Evolutionary conservation across 2,888 invertebrate species (phyloP), one percentile per base, ranked within the genome.

Genomic region (Choristoneura rosaceana): DNA sequence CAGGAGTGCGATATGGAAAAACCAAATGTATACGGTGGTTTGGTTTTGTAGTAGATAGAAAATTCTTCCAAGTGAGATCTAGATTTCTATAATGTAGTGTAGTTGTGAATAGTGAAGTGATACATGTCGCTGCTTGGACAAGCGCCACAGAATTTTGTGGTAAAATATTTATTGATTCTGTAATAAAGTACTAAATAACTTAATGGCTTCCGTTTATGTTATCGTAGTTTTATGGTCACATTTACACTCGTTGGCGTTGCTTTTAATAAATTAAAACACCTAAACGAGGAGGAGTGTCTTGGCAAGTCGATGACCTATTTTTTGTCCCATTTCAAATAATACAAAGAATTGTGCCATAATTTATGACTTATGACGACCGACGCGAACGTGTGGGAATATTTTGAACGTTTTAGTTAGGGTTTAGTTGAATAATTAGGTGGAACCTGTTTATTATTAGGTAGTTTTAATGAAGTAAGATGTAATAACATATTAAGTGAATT

Each of bases 311-410:
- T 79, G 78, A 79, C 79, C 80, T 78, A 81, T 78, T 80, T 79
- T 79, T 74, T 71, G 67, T 71, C 73, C 67, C 47, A 61, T 73
- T 69, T 62, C 38, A 61, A 75, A 71, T 74, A 75, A 73, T 87
- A 84, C 85, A 76, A 74, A 80, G 85, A 86, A 82, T 74, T 82
- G 73, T 83, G 79, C 80, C 81, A 86, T 82, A 84, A 80, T 84
- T 87, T 87, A 82, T 76, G 77, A 45, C 74, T 87, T 87, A 82
- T 76, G 77, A 45, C 74, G 76, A 79, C 76, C 69, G 62, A 74
- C 75, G 62, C 70, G 62, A 79, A 85, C 25, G 61, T 60, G 67
- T 67, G 67, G 62, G 47, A 81, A 82, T 77, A 77, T 81, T 74
- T 69, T 74, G 15, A 60, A 45, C 59, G 59, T 58, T 55, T 71